Base-by-base conservation (phyloP, 2,888 invertebrate genomes). In the Polia nebulosa region DNA sequence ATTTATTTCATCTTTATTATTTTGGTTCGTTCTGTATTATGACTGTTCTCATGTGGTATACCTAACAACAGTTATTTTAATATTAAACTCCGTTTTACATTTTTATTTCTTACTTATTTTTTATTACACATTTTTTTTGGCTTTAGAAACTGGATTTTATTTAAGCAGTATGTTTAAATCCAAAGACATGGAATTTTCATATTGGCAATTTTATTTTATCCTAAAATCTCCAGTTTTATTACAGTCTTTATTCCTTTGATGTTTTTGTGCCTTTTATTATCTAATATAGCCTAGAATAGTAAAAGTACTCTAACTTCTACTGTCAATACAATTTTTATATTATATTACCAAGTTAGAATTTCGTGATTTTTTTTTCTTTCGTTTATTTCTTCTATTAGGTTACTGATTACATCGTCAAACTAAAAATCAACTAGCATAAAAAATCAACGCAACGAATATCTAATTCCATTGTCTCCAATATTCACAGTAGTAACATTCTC, bases 401-500 rank as follows among this genome's bases (percentile, higher is more conserved):
- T 36, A 39, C 25, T 68, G 41, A 57, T 60, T 32, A 57, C 52
- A 29, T 55, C 34, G n/a, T 52, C 49, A 32, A 5, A 7, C 5
- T 47, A 4, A 45, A 57, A 62, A 57, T 64, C 49, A 64, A 29
- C 15, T 22, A 32, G 1, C 15, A 68, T 22, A 64, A 70, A 68
- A 72, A 64, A 8, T 36, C 32, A 61, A 49, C 25, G 49, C n/a
- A 27, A 70, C 73, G 73, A 72, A 81, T 76, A 68, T 66, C 45
- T 27, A 67, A 72, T 71, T 71, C 84, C 72, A 85, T 90, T 90
- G 90, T 90, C 88, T 79, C 66, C 80, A 78, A 85, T 79, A 72
- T 79, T 76, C 82, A 81, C 61, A 83, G 83, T 81, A 83, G 78
- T 81, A 74, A 69, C 74, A 80, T 64, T 51, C 71, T 64, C 69